Evolutionary conservation across 2,797 vertebrate genomes (phyloP).

Genomic region (Epinephelus malabaricus): DNA sequence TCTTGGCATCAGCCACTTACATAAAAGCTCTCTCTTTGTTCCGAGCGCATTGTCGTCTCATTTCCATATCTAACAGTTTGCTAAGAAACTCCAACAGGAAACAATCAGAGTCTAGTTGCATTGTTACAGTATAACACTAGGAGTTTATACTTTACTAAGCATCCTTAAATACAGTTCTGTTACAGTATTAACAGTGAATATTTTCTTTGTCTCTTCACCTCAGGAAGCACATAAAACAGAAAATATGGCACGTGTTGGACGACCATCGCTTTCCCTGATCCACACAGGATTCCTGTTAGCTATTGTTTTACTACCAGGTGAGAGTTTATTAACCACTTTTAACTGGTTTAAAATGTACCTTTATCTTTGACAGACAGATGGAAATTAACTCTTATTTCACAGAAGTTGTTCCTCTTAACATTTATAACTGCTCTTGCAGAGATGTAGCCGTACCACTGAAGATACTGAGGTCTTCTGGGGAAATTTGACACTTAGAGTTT

Average conservation of each 20-base stretch:
- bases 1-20: slow-evolving; percentile 50
- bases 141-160: slow-evolving; percentile 6
- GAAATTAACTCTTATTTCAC: not conserved
- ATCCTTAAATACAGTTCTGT: not conserved
- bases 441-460: not conserved
- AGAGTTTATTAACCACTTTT: slow-evolving; percentile 29
- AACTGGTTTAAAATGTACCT: not conserved
- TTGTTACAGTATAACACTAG: not conserved
- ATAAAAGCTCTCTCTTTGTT: slow-evolving; percentile 47
- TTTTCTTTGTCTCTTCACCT: slow-evolving; percentile 46
- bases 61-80: slow-evolving; percentile 47
- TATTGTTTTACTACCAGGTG: slow-evolving; percentile 84
- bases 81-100: slow-evolving; percentile 27
- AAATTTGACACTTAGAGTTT: not conserved
- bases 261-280: slow-evolving; percentile 67
- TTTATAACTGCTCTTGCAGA: not conserved
- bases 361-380: not conserved
- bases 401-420: not conserved
- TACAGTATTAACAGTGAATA: slow-evolving; percentile 11
- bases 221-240: slow-evolving; percentile 65
- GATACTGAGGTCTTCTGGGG: not conserved
- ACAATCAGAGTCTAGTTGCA: not conserved
- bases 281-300: slow-evolving; percentile 80
- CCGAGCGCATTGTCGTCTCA: slow-evolving; percentile 44
- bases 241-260: slow-evolving; percentile 77